Conservation (phyloP, 2,888 invertebrate genomes). For the Trachelus iudaicus region DNA sequence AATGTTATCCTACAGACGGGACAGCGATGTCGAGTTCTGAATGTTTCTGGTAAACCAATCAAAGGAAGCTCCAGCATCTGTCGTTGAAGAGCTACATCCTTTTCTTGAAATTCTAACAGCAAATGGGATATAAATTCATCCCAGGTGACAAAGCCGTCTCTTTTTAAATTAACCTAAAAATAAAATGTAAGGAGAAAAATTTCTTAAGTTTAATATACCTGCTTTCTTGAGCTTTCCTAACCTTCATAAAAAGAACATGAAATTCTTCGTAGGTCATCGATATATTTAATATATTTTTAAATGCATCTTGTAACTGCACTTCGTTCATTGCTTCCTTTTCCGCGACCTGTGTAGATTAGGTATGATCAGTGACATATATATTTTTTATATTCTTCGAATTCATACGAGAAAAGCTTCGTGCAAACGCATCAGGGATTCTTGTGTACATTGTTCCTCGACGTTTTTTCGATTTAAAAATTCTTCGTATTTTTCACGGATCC, state of each 20-base stretch:
- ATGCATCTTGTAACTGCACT: constrained; percentile 38
- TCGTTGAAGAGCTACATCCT: constrained; percentile 72
- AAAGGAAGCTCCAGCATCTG: constrained; percentile 75
- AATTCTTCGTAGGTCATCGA: constrained; percentile 68
- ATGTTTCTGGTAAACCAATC: constrained; percentile 69
- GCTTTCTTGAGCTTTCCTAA: constrained; percentile 45
- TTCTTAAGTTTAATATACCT: not conserved
- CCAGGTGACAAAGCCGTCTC: constrained; percentile 73
- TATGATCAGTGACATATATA: not conserved
- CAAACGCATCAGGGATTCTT: constrained; percentile 44
- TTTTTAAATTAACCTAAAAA: constrained; percentile 70
- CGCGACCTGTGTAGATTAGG: constrained; percentile 26
- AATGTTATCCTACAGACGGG: constrained; percentile 75
- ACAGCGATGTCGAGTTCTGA: constrained; percentile 77
- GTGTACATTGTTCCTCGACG: constrained; percentile 44
- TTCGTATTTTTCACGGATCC: constrained; percentile 30
- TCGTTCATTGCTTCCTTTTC: constrained; percentile 39
- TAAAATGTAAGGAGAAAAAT: constrained; percentile 1
- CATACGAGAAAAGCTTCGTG: constrained; percentile 46
- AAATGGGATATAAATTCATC: constrained; percentile 83
- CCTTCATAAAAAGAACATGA: constrained; percentile 73
- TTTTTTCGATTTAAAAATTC: constrained; percentile 37
- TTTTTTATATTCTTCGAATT: not conserved
- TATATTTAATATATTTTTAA: constrained; percentile 40
- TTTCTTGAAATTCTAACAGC: constrained; percentile 77